A percentile compares a stretch with the other conserved stretches of the same genome.
These are phyloP conservation scores for Nymphalis c-album DNA, from an alignment of 2,888 invertebrate species.

Conservation along the genomic window DNA sequence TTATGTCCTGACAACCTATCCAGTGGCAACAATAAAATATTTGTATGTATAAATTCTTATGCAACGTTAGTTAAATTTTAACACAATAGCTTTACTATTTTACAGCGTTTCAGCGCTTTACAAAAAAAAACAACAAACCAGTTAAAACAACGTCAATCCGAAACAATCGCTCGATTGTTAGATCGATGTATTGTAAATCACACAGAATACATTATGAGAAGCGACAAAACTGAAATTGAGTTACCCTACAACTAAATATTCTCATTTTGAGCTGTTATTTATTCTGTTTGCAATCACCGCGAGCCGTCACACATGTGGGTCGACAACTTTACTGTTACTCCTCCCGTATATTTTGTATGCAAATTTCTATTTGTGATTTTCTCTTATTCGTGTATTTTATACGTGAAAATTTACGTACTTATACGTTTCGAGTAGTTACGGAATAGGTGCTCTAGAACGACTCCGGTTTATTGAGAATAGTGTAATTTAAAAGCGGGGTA, in stretches of 20 bases:
- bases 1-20: too few relatives aligned
- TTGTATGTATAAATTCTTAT: too few relatives aligned
- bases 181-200: constrained; percentile 28
- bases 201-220: constrained; percentile 28
- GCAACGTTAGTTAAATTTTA: background rate
- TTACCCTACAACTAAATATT: constrained; percentile 37
- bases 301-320: constrained; percentile 42
- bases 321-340: constrained; percentile 41
- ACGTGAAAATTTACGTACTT: constrained; percentile 19
- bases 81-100: background rate
- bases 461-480: background rate
- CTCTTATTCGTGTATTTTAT: constrained; percentile 41
- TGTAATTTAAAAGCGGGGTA: background rate
- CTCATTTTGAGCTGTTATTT: constrained; percentile 38
- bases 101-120: constrained; percentile 6
- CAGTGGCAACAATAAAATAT: too few relatives aligned
- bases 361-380: constrained; percentile 46
- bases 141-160: constrained; percentile 12
- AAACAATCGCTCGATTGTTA: constrained; percentile 6
- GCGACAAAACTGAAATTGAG: constrained; percentile 31
- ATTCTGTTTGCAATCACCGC: constrained; percentile 44
- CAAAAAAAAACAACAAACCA: constrained; percentile 18
- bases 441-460: constrained; percentile 1
- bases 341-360: constrained; percentile 44
- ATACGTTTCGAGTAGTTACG: background rate